Percentiles rank a stretch among this genome's conserved stretches.
phyloP scores from a whole-genome alignment of 2,113 vertebrate species.

The Microcebus ravelobensis region DNA sequence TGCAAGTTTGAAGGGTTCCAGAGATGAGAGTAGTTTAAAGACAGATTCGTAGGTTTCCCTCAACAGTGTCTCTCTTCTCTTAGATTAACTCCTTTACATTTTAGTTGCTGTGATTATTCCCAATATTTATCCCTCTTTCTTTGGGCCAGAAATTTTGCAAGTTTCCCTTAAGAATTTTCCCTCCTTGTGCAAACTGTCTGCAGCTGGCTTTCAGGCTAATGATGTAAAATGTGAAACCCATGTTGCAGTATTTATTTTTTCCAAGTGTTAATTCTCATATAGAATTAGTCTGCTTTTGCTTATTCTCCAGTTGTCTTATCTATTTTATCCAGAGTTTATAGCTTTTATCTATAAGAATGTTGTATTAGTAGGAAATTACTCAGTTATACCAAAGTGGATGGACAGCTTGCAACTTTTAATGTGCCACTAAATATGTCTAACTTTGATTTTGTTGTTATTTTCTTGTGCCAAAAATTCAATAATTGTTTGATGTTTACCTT shows the following conservation, averaged over 20 bases:
- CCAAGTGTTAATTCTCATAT: neutral
- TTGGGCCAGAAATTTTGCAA: neutral
- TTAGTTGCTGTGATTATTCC: neutral
- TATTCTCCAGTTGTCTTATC: neutral
- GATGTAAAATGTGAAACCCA: neutral
- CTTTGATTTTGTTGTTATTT: neutral
- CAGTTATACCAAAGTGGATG: neutral
- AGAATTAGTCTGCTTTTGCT: neutral
- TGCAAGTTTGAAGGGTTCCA: neutral
- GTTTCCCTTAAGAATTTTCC: neutral
- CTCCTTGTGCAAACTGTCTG: neutral
- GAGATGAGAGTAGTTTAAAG: neutral
- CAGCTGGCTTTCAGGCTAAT: neutral
- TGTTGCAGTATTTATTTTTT: neutral
- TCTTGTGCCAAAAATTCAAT: neutral
- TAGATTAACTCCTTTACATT: neutral
- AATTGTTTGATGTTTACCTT: neutral
- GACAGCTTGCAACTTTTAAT: neutral
- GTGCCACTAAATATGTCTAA: neutral
- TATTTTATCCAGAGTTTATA: neutral
- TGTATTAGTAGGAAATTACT: neutral
- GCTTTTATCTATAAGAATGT: neutral
- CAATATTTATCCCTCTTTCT: neutral
- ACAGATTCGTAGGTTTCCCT: neutral
- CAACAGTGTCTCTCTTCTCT: neutral